A percentile compares a stretch with the other conserved stretches of the same genome.
phyloP scores from a whole-genome alignment of 2,797 vertebrate species.

The Enteromius paludinosus region DNA sequence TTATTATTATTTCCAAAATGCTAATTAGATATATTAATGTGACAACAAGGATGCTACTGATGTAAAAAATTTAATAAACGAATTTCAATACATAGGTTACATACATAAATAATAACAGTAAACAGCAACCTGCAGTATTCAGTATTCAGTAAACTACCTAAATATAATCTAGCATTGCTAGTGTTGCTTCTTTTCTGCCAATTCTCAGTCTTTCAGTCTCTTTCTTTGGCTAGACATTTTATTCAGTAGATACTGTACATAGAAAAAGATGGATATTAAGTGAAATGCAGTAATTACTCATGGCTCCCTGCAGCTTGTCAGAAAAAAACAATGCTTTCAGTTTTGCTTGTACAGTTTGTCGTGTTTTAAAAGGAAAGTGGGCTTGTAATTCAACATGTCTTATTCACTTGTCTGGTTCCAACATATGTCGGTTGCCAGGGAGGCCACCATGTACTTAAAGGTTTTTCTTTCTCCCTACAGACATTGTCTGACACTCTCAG shows the following conservation, averaged over 20 bases:
- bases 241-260: neutral
- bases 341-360: neutral
- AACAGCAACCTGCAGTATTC: no score
- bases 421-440: neutral
- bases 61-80: neutral
- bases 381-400: conserved; percentile 5
- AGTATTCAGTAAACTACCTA: neutral
- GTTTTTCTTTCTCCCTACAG: no score
- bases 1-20: neutral
- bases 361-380: conserved; percentile 12
- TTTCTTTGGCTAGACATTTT: neutral
- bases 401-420: conserved; percentile 4
- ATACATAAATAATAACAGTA: neutral
- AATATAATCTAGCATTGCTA: neutral
- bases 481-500: neutral
- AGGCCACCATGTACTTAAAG: neutral
- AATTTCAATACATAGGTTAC: neutral
- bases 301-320: neutral
- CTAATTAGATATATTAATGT: neutral
- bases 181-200: neutral
- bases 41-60: neutral
- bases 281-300: conserved; percentile 23
- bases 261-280: neutral
- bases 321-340: conserved; percentile 19
- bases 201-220: neutral